A percentile compares a stretch with the other conserved stretches of the same genome.
phyloP scores from a whole-genome alignment of 2,113 vertebrate species.

The Hyla sarda region DNA sequence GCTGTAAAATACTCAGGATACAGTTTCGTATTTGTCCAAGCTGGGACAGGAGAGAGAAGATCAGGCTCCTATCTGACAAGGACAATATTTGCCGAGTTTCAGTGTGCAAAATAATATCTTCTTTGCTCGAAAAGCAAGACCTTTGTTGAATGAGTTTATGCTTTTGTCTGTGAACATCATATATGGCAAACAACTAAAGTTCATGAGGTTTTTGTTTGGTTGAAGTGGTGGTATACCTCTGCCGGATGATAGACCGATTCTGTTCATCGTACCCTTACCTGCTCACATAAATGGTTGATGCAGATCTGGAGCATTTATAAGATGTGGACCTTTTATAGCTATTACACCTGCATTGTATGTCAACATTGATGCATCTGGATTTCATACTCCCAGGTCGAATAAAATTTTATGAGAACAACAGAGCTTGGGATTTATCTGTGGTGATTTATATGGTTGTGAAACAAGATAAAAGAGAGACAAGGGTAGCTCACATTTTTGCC shows the following conservation, averaged over 20 bases:
- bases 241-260: neutral
- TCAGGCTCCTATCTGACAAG: neutral
- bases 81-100: neutral
- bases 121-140: neutral
- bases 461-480: neutral
- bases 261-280: neutral
- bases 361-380: neutral
- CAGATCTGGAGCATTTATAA: neutral
- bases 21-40: neutral
- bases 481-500: neutral
- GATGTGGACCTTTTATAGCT: neutral
- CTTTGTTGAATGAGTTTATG: neutral
- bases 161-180: neutral
- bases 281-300: neutral
- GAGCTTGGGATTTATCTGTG: neutral
- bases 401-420: neutral
- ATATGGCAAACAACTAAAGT: neutral
- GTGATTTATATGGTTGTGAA: neutral
- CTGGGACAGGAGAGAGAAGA: neutral
- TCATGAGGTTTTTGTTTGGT: neutral
- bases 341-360: neutral
- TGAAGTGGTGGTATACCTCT: neutral
- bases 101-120: neutral
- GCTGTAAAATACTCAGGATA: neutral
- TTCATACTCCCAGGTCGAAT: neutral